A percentile compares a stretch with the other conserved stretches of the same genome.
phyloP scores from a whole-genome alignment of 1,140 invertebrate species.

The Globodera rostochiensis region DNA sequence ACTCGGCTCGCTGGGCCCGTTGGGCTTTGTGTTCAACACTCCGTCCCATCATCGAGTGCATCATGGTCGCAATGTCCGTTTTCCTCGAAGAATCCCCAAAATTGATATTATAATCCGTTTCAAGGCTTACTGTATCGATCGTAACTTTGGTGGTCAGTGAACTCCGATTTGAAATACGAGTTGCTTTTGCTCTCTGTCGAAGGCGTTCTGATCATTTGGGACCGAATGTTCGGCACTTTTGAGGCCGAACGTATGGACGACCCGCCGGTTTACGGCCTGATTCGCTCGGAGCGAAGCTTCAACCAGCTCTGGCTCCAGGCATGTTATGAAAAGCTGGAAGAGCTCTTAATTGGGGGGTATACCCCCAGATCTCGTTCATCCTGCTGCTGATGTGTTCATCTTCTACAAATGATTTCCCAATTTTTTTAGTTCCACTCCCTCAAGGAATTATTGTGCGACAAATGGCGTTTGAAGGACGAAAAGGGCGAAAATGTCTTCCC shows the following conservation, averaged over 20 bases:
- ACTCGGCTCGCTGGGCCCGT: slow-evolving; percentile 68
- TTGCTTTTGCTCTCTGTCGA: background rate
- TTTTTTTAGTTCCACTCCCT: slow-evolving; percentile 50
- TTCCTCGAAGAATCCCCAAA: background rate
- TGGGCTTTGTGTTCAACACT: slow-evolving; percentile 72
- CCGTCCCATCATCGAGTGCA: slow-evolving; percentile 73
- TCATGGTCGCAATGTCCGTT: slow-evolving; percentile 69
- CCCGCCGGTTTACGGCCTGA: slow-evolving; percentile 70
- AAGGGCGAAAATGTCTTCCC: slow-evolving; percentile 59
- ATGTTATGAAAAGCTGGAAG: too few relatives aligned
- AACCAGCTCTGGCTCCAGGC: slow-evolving; percentile 68
- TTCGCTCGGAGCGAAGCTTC: slow-evolving; percentile 69
- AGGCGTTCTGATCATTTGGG: slow-evolving; percentile 72
- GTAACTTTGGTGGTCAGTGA: slow-evolving; percentile 71
- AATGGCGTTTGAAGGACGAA: slow-evolving; percentile 55
- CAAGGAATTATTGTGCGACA: slow-evolving; percentile 53
- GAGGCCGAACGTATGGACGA: slow-evolving; percentile 68
- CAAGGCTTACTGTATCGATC: slow-evolving; percentile 72
- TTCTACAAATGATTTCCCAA: too few relatives aligned
- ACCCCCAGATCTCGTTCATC: too few relatives aligned
- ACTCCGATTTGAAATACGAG: background rate
- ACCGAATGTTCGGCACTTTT: slow-evolving; percentile 71
- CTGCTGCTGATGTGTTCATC: too few relatives aligned
- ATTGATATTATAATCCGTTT: background rate
- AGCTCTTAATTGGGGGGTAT: too few relatives aligned